These are phyloP conservation scores for Isichthys henryi DNA, from an alignment of 2,113 vertebrate species.

Conservation along the genomic window DNA sequence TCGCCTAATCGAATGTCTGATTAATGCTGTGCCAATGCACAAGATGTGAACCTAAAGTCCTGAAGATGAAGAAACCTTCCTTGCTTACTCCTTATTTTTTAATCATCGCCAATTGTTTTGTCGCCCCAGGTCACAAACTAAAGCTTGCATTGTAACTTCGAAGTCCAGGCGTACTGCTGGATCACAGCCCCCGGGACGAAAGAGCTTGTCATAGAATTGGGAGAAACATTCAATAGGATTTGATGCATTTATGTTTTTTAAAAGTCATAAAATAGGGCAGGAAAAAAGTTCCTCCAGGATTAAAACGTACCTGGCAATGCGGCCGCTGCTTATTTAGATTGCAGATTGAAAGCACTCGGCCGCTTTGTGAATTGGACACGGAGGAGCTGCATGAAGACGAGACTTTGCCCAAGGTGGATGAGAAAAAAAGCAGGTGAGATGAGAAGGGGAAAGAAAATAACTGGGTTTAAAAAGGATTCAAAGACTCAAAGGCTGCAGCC, in stretches of 20 bases:
- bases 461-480: neutral
- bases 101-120: neutral
- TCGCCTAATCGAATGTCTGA: neutral
- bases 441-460: neutral
- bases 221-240: neutral
- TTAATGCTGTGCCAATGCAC: neutral
- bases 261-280: neutral
- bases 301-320: neutral
- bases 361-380: conserved; percentile 1
- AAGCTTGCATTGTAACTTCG: neutral
- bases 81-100: neutral
- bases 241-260: neutral
- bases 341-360: neutral
- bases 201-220: neutral
- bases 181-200: neutral
- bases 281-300: neutral
- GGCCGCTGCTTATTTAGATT: neutral
- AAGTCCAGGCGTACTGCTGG: neutral
- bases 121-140: neutral
- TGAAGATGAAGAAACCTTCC: neutral
- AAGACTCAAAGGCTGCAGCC: neutral
- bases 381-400: neutral
- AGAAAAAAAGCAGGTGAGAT: neutral
- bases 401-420: neutral
- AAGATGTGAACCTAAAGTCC: neutral